Evolutionary conservation across 2,888 invertebrate genomes (phyloP).

Genomic region (Ennomos quercinarius): DNA sequence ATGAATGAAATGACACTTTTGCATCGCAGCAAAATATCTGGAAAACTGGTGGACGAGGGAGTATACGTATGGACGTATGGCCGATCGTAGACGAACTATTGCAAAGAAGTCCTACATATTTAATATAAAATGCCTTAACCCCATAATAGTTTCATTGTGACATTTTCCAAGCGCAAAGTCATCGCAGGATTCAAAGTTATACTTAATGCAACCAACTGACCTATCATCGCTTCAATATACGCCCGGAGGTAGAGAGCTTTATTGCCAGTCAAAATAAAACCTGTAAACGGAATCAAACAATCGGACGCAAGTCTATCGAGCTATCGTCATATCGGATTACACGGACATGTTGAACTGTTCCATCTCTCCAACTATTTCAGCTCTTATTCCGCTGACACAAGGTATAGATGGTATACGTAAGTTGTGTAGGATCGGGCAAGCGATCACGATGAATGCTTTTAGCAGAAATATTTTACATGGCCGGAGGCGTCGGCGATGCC

Average conservation of each 20-base stretch:
- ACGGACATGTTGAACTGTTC: constrained; percentile 66
- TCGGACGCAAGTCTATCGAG: constrained; percentile 69
- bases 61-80: no score
- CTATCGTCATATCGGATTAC: constrained; percentile 77
- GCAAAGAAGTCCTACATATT: no score
- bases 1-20: no score
- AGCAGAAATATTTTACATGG: constrained; percentile 85
- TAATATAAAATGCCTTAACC: no score
- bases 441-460: constrained; percentile 84
- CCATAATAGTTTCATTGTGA: no score
- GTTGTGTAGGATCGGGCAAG: constrained; percentile 72
- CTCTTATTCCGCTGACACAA: constrained; percentile 53
- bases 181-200: no score
- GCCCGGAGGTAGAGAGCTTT: constrained; percentile 41
- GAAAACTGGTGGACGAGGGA: no score
- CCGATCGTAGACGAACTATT: no score
- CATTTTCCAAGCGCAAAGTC: no score
- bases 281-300: constrained; percentile 70
- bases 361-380: constrained; percentile 51
- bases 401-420: constrained; percentile 46
- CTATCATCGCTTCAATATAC: no score
- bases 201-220: no score
- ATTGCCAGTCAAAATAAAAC: constrained; percentile 61
- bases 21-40: no score
- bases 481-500: constrained; percentile 74